A percentile compares a stretch with the other conserved stretches of the same genome.
These are phyloP conservation scores for Gymnarchus niloticus DNA, from an alignment of 2,113 vertebrate genomes.

Conservation along the genomic window DNA sequence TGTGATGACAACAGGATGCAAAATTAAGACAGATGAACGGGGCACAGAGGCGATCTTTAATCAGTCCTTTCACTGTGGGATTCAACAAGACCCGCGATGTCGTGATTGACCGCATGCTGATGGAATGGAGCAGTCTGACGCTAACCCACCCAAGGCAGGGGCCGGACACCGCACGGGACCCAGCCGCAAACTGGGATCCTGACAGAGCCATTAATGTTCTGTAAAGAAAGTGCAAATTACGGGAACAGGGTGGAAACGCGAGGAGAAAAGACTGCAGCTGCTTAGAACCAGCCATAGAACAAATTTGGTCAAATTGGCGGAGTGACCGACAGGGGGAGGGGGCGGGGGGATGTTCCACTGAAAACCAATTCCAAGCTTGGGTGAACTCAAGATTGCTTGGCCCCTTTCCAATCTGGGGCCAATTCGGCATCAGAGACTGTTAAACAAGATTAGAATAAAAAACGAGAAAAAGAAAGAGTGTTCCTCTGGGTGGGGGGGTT, in stretches of 20 bases:
- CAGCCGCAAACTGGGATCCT: not conserved
- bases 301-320: slow-evolving; percentile 81
- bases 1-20: not conserved
- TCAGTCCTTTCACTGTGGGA: not conserved
- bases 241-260: slow-evolving; percentile 60
- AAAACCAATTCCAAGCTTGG: slow-evolving; percentile 81
- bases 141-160: not conserved
- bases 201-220: slow-evolving; percentile 24
- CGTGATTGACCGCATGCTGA: not conserved
- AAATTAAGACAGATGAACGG: not conserved
- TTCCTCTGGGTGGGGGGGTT: not conserved
- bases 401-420: slow-evolving; percentile 73
- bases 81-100: not conserved
- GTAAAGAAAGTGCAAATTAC: slow-evolving; percentile 69
- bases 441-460: slow-evolving; percentile 77
- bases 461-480: slow-evolving; percentile 44
- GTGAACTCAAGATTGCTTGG: slow-evolving; percentile 76
- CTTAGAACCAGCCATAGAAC: slow-evolving; percentile 74
- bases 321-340: slow-evolving; percentile 73
- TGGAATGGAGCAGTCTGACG: not conserved
- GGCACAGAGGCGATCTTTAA: not conserved
- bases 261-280: slow-evolving; percentile 69
- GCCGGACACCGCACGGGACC: not conserved
- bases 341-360: slow-evolving; percentile 64
- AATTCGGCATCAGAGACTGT: slow-evolving; percentile 68